Evolutionary conservation across 1,140 invertebrate genomes (phyloP).

Genomic region (Bombus haemorrhoidalis): DNA sequence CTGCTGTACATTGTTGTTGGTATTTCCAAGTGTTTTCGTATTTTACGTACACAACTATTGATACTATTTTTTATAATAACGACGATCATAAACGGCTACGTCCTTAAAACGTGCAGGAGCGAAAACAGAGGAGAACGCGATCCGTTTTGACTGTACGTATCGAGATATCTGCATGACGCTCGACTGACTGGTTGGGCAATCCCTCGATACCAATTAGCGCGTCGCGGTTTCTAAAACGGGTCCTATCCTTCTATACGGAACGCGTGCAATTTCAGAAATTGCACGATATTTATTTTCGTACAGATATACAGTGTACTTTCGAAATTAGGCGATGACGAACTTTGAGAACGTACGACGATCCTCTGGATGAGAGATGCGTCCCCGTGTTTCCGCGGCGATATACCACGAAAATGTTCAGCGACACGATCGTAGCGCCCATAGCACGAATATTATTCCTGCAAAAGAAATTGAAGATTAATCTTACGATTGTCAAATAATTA

Average conservation of each 20-base stretch:
- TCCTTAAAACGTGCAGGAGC: conserved; percentile 2
- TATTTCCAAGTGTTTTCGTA: conserved; percentile 37
- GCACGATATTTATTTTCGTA: conserved; percentile 28
- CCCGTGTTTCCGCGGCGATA: background rate
- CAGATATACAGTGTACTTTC: conserved; percentile 12
- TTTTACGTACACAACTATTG: conserved; percentile 22
- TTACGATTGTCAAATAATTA: background rate
- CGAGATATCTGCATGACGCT: conserved; percentile 10
- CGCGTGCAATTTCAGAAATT: background rate
- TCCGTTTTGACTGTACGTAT: conserved; percentile 24
- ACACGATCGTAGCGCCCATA: no score
- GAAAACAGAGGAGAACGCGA: background rate
- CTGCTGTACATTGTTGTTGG: conserved; percentile 23
- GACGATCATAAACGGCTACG: background rate
- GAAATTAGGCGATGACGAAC: background rate
- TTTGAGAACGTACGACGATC: background rate
- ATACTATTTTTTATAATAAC: conserved; percentile 25
- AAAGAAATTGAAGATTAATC: background rate
- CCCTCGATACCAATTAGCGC: background rate
- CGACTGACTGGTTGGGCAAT: background rate
- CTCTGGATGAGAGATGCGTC: no score
- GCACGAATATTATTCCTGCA: background rate
- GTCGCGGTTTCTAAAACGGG: background rate
- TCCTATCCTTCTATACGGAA: background rate
- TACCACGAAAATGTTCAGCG: background rate